These are phyloP conservation scores for Pogona vitticeps DNA, from an alignment of 2,113 vertebrate genomes.

Conservation along the genomic window DNA sequence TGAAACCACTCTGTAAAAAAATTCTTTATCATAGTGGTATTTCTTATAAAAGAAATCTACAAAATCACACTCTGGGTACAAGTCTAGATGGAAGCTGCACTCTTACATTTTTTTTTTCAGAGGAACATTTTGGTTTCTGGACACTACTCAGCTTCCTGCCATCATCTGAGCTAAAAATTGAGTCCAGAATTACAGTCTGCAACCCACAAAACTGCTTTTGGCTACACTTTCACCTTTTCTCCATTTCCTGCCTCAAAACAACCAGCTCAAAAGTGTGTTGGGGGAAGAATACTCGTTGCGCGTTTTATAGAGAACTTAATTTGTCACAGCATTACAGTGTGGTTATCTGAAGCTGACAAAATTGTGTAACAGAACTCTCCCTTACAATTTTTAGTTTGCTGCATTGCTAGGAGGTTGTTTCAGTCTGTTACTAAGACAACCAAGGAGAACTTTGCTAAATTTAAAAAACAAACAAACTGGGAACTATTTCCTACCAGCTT, in stretches of 20 bases:
- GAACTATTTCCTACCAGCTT: background rate
- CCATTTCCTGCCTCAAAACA: background rate
- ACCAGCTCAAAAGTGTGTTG: constrained; percentile 11
- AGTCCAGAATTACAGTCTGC: background rate
- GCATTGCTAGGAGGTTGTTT: background rate
- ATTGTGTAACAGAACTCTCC: constrained; percentile 20
- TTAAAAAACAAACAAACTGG: background rate
- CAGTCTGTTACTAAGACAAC: background rate
- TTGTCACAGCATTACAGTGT: background rate
- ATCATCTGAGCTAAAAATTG: constrained; percentile 12
- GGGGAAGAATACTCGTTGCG: background rate
- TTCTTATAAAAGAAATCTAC: background rate
- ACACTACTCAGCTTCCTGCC: background rate
- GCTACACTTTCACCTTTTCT: background rate
- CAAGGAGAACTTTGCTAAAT: background rate
- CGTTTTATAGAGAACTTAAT: constrained; percentile 33
- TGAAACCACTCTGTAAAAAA: background rate
- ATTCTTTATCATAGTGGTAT: background rate
- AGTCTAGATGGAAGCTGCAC: background rate
- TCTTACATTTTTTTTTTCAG: background rate
- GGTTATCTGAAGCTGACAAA: background rate
- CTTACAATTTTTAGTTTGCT: background rate
- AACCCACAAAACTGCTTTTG: background rate
- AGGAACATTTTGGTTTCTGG: background rate
- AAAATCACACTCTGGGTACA: background rate